A percentile compares a stretch with the other conserved stretches of the same genome.
These are phyloP conservation scores for Oryzias dopingdopingensis DNA, from an alignment of 2,797 vertebrate species.

Conservation along the genomic window DNA sequence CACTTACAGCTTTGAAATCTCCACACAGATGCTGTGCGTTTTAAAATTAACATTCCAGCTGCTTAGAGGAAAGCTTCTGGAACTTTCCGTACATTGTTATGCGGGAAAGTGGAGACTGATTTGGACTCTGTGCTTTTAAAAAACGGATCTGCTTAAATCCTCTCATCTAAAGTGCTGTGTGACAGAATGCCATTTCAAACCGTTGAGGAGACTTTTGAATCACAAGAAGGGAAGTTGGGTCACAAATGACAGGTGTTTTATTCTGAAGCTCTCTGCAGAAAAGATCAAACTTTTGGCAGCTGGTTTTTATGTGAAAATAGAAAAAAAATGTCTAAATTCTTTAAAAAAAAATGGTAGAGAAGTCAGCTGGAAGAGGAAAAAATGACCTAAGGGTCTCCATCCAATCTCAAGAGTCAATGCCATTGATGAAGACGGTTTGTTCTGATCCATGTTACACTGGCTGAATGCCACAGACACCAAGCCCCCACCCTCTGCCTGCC, in stretches of 20 bases:
- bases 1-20: conserved; percentile 39
- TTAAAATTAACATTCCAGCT: conserved; percentile 36
- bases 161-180: conserved; percentile 11
- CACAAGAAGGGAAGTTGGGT: conserved; percentile 26
- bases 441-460: no score
- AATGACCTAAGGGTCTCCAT: no score
- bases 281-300: conserved; percentile 19
- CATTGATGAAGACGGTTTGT: no score
- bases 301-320: conserved; percentile 3
- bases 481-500: no score
- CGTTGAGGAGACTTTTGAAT: conserved; percentile 36
- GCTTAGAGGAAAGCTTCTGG: conserved; percentile 13
- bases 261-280: conserved; percentile 8
- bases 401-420: no score
- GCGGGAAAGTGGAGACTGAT: no score
- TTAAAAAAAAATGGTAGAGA: no score
- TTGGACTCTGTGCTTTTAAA: conserved; percentile 15
- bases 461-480: no score
- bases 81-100: no score
- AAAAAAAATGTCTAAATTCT: no score
- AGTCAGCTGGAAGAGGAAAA: no score
- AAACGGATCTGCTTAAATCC: conserved; percentile 28
- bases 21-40: conserved; percentile 25
- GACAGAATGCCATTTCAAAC: conserved; percentile 25
- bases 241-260: conserved; percentile 28